phyloP scores from a whole-genome alignment of 2,797 vertebrate genomes.

The Crenuchus spilurus region DNA sequence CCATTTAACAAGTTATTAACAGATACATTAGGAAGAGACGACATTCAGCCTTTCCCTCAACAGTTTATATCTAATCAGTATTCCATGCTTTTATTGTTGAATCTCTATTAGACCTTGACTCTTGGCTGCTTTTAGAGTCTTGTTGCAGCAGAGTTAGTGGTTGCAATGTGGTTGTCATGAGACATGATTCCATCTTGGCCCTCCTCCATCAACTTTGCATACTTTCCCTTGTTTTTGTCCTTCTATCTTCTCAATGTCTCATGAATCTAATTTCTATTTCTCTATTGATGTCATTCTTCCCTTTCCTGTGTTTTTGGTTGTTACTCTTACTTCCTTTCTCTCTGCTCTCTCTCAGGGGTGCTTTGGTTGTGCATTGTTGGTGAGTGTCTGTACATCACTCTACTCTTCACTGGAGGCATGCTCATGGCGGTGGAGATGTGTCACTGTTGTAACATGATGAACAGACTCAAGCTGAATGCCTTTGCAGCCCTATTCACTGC shows the following conservation, averaged over 20 bases:
- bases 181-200: too few species aligned
- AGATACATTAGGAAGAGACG: too few species aligned
- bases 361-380: constrained; percentile 87
- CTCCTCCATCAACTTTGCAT: not conserved
- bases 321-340: not conserved
- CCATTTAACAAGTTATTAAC: too few species aligned
- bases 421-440: constrained; percentile 85
- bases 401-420: constrained; percentile 80
- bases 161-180: too few species aligned
- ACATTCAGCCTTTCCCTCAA: too few species aligned
- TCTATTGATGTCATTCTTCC: not conserved
- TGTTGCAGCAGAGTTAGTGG: too few species aligned
- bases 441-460: constrained; percentile 77
- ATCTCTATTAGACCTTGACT: too few species aligned
- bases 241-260: not conserved
- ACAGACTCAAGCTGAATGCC: constrained; percentile 87
- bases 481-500: constrained; percentile 88
- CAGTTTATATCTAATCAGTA: too few species aligned
- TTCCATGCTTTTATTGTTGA: too few species aligned
- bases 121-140: too few species aligned
- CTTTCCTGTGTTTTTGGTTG: not conserved
- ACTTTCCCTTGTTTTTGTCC: not conserved
- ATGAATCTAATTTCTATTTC: not conserved
- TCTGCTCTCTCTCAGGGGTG: constrained; percentile 73
- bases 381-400: constrained; percentile 81